phyloP scores from a whole-genome alignment of 2,797 vertebrate species.

The Lateolabrax maculatus region DNA sequence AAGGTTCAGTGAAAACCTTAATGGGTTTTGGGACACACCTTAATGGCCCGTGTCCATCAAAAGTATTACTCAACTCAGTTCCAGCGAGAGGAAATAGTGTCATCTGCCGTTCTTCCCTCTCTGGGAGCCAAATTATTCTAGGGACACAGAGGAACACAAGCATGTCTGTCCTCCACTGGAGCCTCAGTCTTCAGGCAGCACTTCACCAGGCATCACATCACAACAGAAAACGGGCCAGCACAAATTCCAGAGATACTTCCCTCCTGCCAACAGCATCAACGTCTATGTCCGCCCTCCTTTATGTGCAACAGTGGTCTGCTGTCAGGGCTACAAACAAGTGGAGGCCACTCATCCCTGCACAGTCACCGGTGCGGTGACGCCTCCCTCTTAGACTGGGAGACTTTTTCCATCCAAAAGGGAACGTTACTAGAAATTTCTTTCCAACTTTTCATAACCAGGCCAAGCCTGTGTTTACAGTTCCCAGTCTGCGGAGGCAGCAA shows the following conservation, averaged over 20 bases:
- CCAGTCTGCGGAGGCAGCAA: conserved; percentile 45
- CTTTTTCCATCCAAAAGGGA: conserved; percentile 26
- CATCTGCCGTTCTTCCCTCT: conserved; percentile 22
- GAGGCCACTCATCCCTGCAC: conserved; percentile 13
- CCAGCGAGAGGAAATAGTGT: not conserved
- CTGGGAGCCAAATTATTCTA: conserved; percentile 43
- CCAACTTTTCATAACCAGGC: conserved; percentile 48
- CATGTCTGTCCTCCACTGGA: conserved; percentile 36
- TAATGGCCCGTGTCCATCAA: not conserved
- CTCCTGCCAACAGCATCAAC: conserved; percentile 36
- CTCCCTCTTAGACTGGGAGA: conserved; percentile 7
- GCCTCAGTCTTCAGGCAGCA: conserved; percentile 18
- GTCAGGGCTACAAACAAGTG: conserved; percentile 22
- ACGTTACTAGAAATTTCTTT: conserved; percentile 44
- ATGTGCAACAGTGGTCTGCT: conserved; percentile 32
- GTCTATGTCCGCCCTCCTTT: conserved; percentile 15
- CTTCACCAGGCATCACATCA: conserved; percentile 41
- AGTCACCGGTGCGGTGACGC: not conserved
- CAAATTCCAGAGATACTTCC: conserved; percentile 49
- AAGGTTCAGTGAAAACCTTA: not conserved
- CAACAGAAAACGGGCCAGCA: conserved; percentile 59
- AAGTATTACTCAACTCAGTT: conserved; percentile 18
- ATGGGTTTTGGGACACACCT: not conserved
- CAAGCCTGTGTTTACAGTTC: conserved; percentile 52
- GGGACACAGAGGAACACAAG: conserved; percentile 43